Base-by-base conservation (phyloP, 2,113 vertebrate genomes). In the Menidia beryllina region DNA sequence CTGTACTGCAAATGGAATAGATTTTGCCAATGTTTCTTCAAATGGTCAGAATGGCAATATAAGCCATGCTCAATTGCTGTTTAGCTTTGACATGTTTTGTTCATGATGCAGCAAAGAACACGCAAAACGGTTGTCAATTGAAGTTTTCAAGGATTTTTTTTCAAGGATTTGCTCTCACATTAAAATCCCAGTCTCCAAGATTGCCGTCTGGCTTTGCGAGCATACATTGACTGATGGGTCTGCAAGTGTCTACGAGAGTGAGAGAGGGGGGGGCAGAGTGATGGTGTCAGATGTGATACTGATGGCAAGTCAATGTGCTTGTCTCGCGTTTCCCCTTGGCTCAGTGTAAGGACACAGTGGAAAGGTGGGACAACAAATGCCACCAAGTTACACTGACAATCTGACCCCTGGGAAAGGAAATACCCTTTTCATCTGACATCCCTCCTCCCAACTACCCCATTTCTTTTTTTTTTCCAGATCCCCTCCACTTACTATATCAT, bases 311-410 rank as follows among this genome's bases (percentile, higher is more conserved):
- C 79, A 20, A 23, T 74, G 70, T 75, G 62, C 62, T 57, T 69
- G 77, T 75, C 81, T 82, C 66, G 56, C 48, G 51, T 87, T 79
- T 86, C 79, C 79, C 88, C 80, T 85, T 87, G 86, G 72, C 83
- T 82, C 79, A 73, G 72, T 86, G 80, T 78, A 89, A 89, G 87
- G 91, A 90, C 89, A 88, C 73, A 82, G 75, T 84, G 82, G 76
- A 88, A 85, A 81, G 79, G 83, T 86, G 83, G 81, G 74, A 87
- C 81, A 82, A 82, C 79, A 90, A 90, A 85, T 85, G 82, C 73
- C 51, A 87, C 73, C 72, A 43, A 84, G 85, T 67, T 51, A 21
- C 57, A 55, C 50, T 83, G 89, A 92, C 88, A 89, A 81, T 77
- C 51, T 85, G 81, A 87, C 88, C 88, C 81, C 54, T 71, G 89